Evolutionary conservation across 35 echinoderm and acorn worm genomes (phyloP).

Genomic region (Diadema setosum): DNA sequence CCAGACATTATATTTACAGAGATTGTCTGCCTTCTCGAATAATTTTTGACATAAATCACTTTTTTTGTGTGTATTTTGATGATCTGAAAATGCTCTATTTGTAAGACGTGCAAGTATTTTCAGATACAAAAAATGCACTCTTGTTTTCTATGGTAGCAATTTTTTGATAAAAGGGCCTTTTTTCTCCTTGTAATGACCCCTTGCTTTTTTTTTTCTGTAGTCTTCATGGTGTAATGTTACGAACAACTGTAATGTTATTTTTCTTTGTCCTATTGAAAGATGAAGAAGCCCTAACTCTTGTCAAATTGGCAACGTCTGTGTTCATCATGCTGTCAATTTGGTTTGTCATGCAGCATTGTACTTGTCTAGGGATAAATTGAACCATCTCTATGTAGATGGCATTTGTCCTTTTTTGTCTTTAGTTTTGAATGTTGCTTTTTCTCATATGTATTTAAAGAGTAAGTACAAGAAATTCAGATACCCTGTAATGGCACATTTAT

Average conservation of each 20-base stretch:
- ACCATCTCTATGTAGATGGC: background rate
- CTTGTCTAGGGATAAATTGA: too few relatives aligned
- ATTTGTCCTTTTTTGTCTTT: too few relatives aligned
- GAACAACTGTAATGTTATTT: background rate
- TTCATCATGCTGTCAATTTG: too few relatives aligned
- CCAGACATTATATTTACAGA: conserved; percentile 20
- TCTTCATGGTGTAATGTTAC: background rate
- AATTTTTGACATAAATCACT: conserved; percentile 12
- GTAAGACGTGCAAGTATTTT: conserved; percentile 26
- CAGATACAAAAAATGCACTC: background rate
- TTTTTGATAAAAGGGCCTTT: background rate
- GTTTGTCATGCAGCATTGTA: too few relatives aligned
- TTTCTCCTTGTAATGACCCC: conserved; percentile 11
- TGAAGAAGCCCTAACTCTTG: too few relatives aligned
- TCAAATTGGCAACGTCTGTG: too few relatives aligned
- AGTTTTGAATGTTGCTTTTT: background rate
- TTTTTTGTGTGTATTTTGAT: conserved; percentile 19
- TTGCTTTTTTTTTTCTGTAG: background rate
- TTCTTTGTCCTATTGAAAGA: too few relatives aligned
- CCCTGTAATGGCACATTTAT: background rate
- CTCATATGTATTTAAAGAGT: background rate
- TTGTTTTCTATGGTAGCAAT: background rate
- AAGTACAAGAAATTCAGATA: background rate
- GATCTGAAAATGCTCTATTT: conserved; percentile 10
- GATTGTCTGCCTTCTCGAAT: conserved; percentile 21